Conservation (phyloP, 2,888 invertebrate genomes). For the Hirtodrosophila alboralis region DNA sequence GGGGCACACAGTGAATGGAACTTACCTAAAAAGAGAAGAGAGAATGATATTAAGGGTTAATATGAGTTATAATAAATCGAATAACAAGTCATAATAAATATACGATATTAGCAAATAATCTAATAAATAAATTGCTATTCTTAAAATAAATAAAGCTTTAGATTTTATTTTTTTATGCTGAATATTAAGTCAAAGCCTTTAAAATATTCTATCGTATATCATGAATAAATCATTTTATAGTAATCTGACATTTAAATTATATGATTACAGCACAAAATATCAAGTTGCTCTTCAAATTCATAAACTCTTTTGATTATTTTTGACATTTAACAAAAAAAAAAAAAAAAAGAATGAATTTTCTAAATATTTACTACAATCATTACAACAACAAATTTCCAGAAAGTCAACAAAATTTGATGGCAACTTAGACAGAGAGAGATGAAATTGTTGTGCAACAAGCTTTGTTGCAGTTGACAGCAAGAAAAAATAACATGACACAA, state of each 20-base stretch:
- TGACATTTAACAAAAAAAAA: slow-evolving; percentile 1
- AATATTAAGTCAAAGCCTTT: background rate
- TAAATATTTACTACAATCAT: too few species aligned
- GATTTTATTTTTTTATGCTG: too few species aligned
- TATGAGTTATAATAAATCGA: too few species aligned
- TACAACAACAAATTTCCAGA: slow-evolving; percentile 22
- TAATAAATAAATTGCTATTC: background rate
- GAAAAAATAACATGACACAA: slow-evolving; percentile 17
- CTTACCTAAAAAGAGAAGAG: slow-evolving; percentile 66
- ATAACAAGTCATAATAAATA: background rate
- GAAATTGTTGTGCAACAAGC: slow-evolving; percentile 6
- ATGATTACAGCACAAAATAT: too few species aligned
- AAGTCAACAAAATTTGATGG: slow-evolving; percentile 27
- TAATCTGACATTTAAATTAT: too few species aligned
- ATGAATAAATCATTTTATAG: too few species aligned
- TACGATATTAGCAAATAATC: background rate
- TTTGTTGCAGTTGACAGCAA: slow-evolving; percentile 29
- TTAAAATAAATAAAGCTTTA: too few species aligned
- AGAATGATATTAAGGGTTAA: slow-evolving; percentile 14
- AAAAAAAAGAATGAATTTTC: too few species aligned
- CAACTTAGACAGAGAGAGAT: slow-evolving; percentile 6
- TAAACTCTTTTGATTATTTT: slow-evolving; percentile 3
- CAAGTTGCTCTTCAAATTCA: too few species aligned
- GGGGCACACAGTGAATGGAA: slow-evolving; percentile 27
- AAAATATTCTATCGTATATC: too few species aligned